These are phyloP conservation scores for Oryzias melastigma DNA, from an alignment of 2,113 vertebrate genomes.

Conservation along the genomic window DNA sequence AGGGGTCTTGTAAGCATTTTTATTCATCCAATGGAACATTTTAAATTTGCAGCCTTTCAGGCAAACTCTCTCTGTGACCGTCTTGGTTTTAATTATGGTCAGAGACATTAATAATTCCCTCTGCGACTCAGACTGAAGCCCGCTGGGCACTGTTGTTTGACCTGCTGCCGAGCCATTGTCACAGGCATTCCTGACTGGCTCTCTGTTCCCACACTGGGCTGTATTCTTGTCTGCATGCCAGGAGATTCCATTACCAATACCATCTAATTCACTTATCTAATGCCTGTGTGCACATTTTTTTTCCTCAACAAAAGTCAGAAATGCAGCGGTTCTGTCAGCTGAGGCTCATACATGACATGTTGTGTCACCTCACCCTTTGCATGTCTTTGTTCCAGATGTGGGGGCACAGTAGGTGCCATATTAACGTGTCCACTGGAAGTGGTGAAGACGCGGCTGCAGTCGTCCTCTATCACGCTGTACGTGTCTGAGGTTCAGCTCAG, in stretches of 20 bases:
- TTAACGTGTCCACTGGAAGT: slow-evolving; percentile 98
- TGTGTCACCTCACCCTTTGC: not conserved
- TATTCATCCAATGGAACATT: too few species aligned
- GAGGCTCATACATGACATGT: not conserved
- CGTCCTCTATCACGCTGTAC: slow-evolving; percentile 90
- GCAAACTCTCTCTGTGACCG: too few species aligned
- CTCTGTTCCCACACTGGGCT: slow-evolving; percentile 32
- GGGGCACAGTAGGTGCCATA: slow-evolving; percentile 97
- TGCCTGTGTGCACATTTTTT: not conserved
- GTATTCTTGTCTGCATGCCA: slow-evolving; percentile 29
- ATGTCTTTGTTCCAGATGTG: slow-evolving; percentile 81
- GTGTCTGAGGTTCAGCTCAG: slow-evolving; percentile 95
- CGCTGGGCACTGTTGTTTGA: too few species aligned
- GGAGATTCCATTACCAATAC: slow-evolving; percentile 27
- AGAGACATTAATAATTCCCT: too few species aligned
- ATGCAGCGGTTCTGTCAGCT: not conserved
- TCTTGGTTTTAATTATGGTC: too few species aligned
- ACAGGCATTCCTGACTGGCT: slow-evolving; percentile 35
- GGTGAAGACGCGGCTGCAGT: slow-evolving; percentile 96
- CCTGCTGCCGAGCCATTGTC: too few species aligned
- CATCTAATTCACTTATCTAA: slow-evolving; percentile 13
- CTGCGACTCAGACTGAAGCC: too few species aligned
- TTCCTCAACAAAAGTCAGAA: not conserved
- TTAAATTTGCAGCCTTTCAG: too few species aligned
- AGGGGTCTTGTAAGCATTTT: too few species aligned